A percentile compares a stretch with the other conserved stretches of the same genome.
phyloP scores from a whole-genome alignment of 2,888 invertebrate genomes.

The Andrena praecox region DNA sequence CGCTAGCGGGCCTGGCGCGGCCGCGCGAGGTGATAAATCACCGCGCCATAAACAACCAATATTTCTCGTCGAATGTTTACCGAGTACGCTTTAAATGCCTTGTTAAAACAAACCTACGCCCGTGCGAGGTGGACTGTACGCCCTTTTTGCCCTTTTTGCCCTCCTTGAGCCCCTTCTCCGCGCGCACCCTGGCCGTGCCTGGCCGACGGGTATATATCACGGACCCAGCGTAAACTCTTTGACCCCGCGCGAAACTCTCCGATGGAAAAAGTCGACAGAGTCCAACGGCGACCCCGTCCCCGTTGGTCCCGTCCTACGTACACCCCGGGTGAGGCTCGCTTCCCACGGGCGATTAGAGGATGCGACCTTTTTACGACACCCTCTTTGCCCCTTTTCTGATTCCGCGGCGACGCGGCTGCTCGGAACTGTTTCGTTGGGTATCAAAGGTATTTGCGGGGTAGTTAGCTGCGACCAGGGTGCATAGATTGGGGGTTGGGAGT shows the following conservation, averaged over 20 bases:
- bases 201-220: conserved; percentile 74
- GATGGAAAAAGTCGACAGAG: conserved; percentile 58
- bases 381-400: background rate
- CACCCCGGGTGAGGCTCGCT: conserved; percentile 24
- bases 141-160: conserved; percentile 70
- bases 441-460: no score
- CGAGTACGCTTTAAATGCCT: conserved; percentile 85
- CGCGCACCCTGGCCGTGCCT: conserved; percentile 41
- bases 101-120: conserved; percentile 85
- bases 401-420: background rate
- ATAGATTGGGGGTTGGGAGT: no score
- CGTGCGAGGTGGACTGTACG: conserved; percentile 70
- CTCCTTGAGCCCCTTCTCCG: conserved; percentile 22
- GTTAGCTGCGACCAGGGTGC: no score
- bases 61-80: conserved; percentile 85
- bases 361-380: conserved; percentile 27
- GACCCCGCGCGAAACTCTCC: conserved; percentile 69
- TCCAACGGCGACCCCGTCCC: conserved; percentile 33
- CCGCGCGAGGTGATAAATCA: conserved; percentile 84
- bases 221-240: conserved; percentile 72
- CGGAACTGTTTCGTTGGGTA: background rate
- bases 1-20: conserved; percentile 66
- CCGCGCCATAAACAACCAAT: conserved; percentile 84
- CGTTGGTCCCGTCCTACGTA: conserved; percentile 19
- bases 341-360: conserved; percentile 51